Percentiles rank a stretch among this genome's conserved stretches.
Conservation (phyloP, 2,113 vertebrate genomes). For the Aspidoscelis tigris region DNA sequence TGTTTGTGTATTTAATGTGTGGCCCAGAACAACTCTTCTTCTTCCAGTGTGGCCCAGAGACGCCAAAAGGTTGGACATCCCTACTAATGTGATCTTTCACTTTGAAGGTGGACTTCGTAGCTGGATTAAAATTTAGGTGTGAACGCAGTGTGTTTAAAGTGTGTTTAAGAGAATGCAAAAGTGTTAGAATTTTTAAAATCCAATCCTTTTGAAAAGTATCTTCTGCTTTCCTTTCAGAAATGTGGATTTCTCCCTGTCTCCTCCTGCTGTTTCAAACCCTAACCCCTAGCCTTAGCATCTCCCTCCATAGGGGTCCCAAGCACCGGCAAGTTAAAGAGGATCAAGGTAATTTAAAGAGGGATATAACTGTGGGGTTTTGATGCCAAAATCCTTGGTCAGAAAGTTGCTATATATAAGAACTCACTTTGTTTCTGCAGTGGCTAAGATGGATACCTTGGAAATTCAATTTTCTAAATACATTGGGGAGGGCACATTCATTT, state of each 20-base stretch:
- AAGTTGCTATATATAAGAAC: background rate
- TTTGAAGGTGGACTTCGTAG: too few species aligned
- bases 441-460: background rate
- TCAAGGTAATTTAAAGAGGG: slow-evolving; percentile 21
- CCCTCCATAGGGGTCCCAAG: background rate
- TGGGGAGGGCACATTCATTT: too few species aligned
- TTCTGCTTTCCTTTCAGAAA: slow-evolving; percentile 7
- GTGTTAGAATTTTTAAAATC: background rate
- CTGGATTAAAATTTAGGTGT: too few species aligned
- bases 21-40: too few species aligned
- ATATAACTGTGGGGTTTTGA: background rate
- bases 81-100: too few species aligned
- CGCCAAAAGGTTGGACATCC: too few species aligned
- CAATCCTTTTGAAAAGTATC: slow-evolving; percentile 1
- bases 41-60: too few species aligned
- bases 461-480: background rate
- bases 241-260: slow-evolving; percentile 57
- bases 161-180: background rate
- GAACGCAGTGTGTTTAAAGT: too few species aligned
- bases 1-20: too few species aligned
- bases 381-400: background rate
- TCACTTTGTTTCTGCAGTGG: background rate
- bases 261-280: slow-evolving; percentile 57
- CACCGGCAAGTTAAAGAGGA: slow-evolving; percentile 17
- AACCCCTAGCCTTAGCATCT: slow-evolving; percentile 34